Conservation (phyloP, 2,797 vertebrate genomes). For the Protosalanx chinensis region DNA sequence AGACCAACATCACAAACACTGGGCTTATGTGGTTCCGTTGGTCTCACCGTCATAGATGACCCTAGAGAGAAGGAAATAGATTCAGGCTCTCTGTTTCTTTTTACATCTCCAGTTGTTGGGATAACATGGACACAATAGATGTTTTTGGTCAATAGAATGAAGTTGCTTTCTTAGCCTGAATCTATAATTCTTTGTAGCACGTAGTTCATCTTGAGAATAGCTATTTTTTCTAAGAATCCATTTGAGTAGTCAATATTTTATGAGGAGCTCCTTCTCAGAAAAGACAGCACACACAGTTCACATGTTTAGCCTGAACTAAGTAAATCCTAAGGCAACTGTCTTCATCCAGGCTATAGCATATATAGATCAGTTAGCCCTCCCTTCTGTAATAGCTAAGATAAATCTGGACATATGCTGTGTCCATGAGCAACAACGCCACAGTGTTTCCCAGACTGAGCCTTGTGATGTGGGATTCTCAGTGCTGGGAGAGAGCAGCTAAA, state of each 20-base stretch:
- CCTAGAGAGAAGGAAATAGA: neutral
- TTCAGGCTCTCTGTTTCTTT: neutral
- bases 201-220: neutral
- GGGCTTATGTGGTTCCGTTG: slow-evolving; percentile 1
- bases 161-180: neutral
- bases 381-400: slow-evolving; percentile 20
- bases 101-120: neutral
- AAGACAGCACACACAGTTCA: neutral
- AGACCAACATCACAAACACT: slow-evolving; percentile 36
- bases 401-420: slow-evolving; percentile 17
- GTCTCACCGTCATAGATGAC: neutral
- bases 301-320: neutral
- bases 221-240: neutral
- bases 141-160: neutral
- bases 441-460: neutral
- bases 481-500: slow-evolving; percentile 73
- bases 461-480: slow-evolving; percentile 52
- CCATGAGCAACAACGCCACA: slow-evolving; percentile 1
- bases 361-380: slow-evolving; percentile 20
- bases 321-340: neutral
- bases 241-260: neutral
- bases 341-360: neutral
- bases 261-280: neutral
- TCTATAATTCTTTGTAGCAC: neutral
- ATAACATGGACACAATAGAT: neutral